These are phyloP conservation scores for Bombus sylvicola DNA, from an alignment of 1,140 invertebrate species.

Conservation along the genomic window DNA sequence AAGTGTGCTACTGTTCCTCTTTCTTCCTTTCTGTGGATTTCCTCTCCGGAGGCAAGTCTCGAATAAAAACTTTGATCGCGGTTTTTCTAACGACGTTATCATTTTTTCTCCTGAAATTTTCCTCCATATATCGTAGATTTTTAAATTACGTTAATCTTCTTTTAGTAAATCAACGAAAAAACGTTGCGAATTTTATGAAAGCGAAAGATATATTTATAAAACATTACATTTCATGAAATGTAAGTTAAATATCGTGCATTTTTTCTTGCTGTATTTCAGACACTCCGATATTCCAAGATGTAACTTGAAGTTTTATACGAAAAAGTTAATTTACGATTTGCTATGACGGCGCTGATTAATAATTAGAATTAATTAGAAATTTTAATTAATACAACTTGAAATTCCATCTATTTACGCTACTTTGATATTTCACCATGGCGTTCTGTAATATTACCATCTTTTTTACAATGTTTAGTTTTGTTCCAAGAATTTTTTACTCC, in stretches of 20 bases:
- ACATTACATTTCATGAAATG: background rate
- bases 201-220: too few relatives aligned
- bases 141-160: background rate
- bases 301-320: background rate
- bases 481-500: background rate
- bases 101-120: background rate
- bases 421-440: too few relatives aligned
- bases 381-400: background rate
- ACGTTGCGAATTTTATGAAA: too few relatives aligned
- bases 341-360: background rate
- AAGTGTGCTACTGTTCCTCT: slow-evolving; percentile 71
- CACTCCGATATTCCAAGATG: background rate
- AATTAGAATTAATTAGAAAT: background rate
- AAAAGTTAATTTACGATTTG: background rate
- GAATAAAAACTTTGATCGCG: background rate
- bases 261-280: background rate
- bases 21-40: slow-evolving; percentile 23
- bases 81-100: background rate
- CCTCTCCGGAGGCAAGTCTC: background rate
- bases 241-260: background rate
- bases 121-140: background rate
- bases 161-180: background rate
- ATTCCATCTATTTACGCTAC: background rate
- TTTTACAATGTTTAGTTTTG: background rate
- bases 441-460: background rate